Percentiles rank a stretch among this genome's conserved stretches.
Conservation (phyloP, 2,113 vertebrate genomes). For the Calonectris borealis region DNA sequence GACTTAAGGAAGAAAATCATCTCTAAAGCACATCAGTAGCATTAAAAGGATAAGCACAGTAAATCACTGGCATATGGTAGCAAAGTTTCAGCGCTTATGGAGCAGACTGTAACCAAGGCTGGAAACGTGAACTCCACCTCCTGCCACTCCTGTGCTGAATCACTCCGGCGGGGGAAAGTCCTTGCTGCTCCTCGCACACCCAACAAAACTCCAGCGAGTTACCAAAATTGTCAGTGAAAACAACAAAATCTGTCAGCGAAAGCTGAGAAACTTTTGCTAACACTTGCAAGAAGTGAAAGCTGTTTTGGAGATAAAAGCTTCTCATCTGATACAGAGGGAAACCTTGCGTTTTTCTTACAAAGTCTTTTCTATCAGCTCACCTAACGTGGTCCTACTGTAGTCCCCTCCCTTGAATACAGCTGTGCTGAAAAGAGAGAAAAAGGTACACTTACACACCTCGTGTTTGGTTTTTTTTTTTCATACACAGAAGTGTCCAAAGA, state of each 20-base stretch:
- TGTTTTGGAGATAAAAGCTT: not conserved
- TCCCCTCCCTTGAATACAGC: not conserved
- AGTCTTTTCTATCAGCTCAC: not conserved
- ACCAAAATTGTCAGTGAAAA: not conserved
- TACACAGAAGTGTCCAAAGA: not conserved
- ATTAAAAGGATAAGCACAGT: conserved; percentile 9
- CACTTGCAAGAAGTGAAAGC: not conserved
- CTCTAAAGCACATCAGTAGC: not conserved
- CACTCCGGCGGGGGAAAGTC: not conserved
- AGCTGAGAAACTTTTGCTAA: not conserved
- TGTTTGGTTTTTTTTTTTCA: not conserved
- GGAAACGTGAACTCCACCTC: conserved; percentile 16
- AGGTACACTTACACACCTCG: not conserved
- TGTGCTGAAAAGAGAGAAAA: not conserved
- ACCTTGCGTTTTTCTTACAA: not conserved
- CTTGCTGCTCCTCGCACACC: not conserved
- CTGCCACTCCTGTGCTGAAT: conserved; percentile 43
- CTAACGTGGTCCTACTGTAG: not conserved
- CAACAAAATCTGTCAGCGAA: not conserved
- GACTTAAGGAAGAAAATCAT: not conserved
- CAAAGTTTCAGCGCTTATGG: not conserved
- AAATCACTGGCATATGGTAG: not conserved
- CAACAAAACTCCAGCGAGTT: not conserved
- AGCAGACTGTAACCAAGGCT: not conserved
- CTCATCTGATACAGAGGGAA: not conserved